These are phyloP conservation scores for Syndactyla subalaris DNA, from an alignment of 2,797 vertebrate species.

Conservation along the genomic window DNA sequence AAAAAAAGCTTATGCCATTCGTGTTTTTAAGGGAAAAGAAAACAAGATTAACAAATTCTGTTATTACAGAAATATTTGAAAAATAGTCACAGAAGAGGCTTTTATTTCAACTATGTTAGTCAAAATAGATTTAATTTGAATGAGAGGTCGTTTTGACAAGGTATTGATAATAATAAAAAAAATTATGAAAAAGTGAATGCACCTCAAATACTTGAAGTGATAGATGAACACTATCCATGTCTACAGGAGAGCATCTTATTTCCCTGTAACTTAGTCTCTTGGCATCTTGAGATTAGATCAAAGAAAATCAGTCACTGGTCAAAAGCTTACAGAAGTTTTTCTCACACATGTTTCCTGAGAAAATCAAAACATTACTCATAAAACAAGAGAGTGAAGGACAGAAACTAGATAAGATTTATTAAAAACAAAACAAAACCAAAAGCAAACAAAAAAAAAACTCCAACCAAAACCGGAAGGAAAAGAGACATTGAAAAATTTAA, in stretches of 20 bases:
- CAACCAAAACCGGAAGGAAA: too few species aligned
- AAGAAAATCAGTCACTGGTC: not conserved
- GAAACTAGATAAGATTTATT: not conserved
- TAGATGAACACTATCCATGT: not conserved
- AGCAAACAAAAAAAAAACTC: too few species aligned
- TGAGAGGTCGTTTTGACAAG: not conserved
- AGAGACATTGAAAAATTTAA: not conserved
- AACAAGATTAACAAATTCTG: not conserved
- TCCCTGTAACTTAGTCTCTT: not conserved
- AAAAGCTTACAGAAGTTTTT: not conserved
- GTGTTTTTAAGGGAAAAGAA: not conserved
- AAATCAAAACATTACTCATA: not conserved
- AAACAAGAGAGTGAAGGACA: not conserved
- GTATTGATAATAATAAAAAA: not conserved
- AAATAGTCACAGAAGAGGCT: not conserved
- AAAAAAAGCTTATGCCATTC: not conserved
- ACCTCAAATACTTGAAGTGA: not conserved
- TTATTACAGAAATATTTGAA: not conserved
- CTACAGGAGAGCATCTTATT: not conserved
- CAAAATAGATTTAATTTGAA: not conserved
- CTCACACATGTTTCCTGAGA: not conserved
- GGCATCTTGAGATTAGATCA: not conserved
- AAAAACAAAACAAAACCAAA: not conserved
- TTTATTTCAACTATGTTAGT: not conserved
- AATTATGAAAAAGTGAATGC: not conserved